Evolutionary conservation across 2,113 vertebrate genomes (phyloP), one percentile per base, ranked within the genome.

Genomic region (Gallinago media): DNA sequence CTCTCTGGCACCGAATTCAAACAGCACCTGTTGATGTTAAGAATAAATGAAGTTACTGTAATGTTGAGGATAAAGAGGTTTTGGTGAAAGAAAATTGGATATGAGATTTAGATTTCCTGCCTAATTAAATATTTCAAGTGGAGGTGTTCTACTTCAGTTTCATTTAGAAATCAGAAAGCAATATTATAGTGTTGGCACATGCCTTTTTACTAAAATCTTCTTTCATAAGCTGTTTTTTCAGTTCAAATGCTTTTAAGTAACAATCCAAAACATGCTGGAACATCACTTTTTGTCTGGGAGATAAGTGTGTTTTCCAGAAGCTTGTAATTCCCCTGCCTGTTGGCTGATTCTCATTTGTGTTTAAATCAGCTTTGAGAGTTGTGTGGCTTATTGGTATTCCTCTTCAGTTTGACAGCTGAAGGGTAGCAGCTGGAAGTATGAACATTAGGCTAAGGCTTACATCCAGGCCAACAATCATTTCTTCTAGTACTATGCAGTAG

Each of bases 11-110:
- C 63, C 73, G 91, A 83, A 94, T 83, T 95, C 77, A 94, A 89
- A 82, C 75, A 92, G 70, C 95, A 97, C 94, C 93, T 97, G 94
- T 91, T 96, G 89, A 94, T 76, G 81, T 90, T 97, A 84, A 92
- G 92, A 92, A 89, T 96, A 95, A 96, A 77, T 92, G 83, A 92
- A 76, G 61, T 92, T 97, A 92, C 83, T 96, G 79, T 92, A 63
- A 67, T 74, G 23, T 77, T 71, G 80, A 95, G 89, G 80, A 92
- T 96, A 95, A 95, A 94, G 80, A 94, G 79, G 44, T 84, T 95
- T 96, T 94, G 80, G 80, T 96, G 94, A 97, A 94, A 97, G 89
- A 92, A 97, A 95, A 89, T 52, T 86, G 86, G 89, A 81, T 81
- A 38, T 40, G 89, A 77, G 55, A 62, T 67, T 71, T 62, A 63